Base-by-base conservation (phyloP, 2,888 invertebrate species). In the Harpagoxenus sublaevis region DNA sequence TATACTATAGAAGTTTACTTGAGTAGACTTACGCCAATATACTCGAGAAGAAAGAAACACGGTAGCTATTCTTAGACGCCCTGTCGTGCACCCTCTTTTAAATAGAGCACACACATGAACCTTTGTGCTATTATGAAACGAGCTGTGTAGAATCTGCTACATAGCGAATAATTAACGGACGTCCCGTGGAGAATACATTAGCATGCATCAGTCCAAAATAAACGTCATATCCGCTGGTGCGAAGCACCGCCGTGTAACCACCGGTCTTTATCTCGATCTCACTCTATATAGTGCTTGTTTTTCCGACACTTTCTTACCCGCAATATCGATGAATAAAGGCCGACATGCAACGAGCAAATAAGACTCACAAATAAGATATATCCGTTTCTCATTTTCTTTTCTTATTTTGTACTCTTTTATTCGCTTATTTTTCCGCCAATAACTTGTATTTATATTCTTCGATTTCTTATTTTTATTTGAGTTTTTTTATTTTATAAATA, bases 171-270 rank as follows among this genome's bases (percentile, higher is more conserved):
- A 91, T 91, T 89, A 88, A 71, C 84, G 70, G 74, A 70, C 74
- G 63, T 68, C 86, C 81, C 85, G 66, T 51, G 62, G 74, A 75
- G 89, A 89, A 89, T 91, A 85, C 81, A 90, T 92, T 90, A 92
- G 87, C 88, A 85, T 88, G 77, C 87, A 90, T 91, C 87, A 83
- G 84, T 83, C 81, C 82, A 87, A 86, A 89, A 89, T 90, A 90
- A 92, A 88, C 88, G 89, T 85, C 85, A 87, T 85, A 87, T 87
- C 84, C 83, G 81, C 15, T 31, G 53, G 42, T 71, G 74, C 45
- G 77, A 57, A 48, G 75, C 82, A 78, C 79, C 65, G 53, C 10
- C 60, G 66, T 77, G 66, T 75, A 60, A 62, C 31, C 82, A 28
- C 70, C 81, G 71, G 42, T 79, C 71, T 62, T 78, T 57, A 57